Evolutionary conservation across 2,888 invertebrate species (phyloP), one percentile per base, ranked within the genome.

Genomic region (Heliconius cydno): DNA sequence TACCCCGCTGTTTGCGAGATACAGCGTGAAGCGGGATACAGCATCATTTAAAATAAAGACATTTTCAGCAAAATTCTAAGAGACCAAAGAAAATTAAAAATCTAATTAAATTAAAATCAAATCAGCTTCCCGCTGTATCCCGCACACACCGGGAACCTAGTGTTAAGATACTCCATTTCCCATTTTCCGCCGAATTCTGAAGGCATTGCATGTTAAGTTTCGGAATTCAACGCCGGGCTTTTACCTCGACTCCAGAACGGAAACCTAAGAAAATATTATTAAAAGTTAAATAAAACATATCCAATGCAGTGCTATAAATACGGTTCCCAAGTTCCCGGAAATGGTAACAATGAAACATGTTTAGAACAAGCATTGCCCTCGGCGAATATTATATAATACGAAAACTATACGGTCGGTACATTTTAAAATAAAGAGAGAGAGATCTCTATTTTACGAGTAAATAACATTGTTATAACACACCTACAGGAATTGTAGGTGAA

Each of bases 261-360:
- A 70, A 46, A 38, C 41, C 41, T 60, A 41, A 74, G 60, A 78
- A 73, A 28, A 70, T 71, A 79, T 77, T 77, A 77, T 79, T 77
- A 72, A 75, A 67, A 75, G 67, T 63, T 75, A 72, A 77, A 77
- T 79, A 81, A 81, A 70, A 77, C 28, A 34, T 77, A 71, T 66
- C 71, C 79, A 79, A 78, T 80, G 79, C 78, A 65, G 57, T 68
- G 67, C 70, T 46, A 79, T 79, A 81, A 81, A 81, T 81, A 81
- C 79, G 72, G 77, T 79, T 81, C 79, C 80, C 82, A 68, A 80
- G 68, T 67, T 67, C 41, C 28, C 60, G 78, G 19, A 74, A 76
- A 78, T 57, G 57, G 76, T 78, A 80, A 82, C 78, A 82, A 82
- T 81, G 81, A 81, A 81, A 80, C 80, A 80, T 80, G 81, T 71